Evolutionary conservation across 2,113 vertebrate genomes (phyloP), one percentile per base, ranked within the genome.

Genomic region (Brachionichthys hirsutus): DNA sequence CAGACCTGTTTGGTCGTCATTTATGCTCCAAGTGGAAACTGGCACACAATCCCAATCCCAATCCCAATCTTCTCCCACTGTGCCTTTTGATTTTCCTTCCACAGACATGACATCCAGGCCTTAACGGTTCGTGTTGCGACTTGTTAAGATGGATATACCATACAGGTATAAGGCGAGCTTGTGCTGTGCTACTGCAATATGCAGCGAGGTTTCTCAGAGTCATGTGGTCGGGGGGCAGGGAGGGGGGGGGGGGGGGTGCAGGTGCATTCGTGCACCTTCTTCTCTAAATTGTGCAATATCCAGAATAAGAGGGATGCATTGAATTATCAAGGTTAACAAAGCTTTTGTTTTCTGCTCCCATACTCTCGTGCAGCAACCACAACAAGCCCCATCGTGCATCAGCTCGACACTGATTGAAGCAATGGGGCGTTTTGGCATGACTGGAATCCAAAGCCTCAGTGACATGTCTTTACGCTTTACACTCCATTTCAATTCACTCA

Each of bases 381-480:
- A 4, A 9, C 59, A 8, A 24, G 17, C 22, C 54, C 63, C 53
- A 20, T 51, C 44, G 64, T 35, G 65, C 46, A n/a, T 9, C 20
- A 51, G 48, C 41, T 9, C 3, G 19, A 51, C 71, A 85, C 75
- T 80, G 52, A 84, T 81, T 85, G 73, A 73, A 53, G 75, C 77
- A 54, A 66, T 46, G 68, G 68, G 46, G 67, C 19, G 34, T 70
- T 66, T 57, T 52, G 42, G 70, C 42, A 74, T 75, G 81, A 84
- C 73, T 50, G 72, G 46, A 75, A 75, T 77, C 52, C 70, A 85
- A 73, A 82, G n/a, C 53, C 58, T 69, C 48, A 35, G 54, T 70
- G 81, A 76, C 77, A 75, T 75, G 73, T 78, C 71, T 65, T 50
- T 58, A 61, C 55, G 71, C 70, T 77, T 82, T 76, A 68, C 68